Evolutionary conservation across 2,888 invertebrate species (phyloP).

Genomic region (Tipula vernalis): DNA sequence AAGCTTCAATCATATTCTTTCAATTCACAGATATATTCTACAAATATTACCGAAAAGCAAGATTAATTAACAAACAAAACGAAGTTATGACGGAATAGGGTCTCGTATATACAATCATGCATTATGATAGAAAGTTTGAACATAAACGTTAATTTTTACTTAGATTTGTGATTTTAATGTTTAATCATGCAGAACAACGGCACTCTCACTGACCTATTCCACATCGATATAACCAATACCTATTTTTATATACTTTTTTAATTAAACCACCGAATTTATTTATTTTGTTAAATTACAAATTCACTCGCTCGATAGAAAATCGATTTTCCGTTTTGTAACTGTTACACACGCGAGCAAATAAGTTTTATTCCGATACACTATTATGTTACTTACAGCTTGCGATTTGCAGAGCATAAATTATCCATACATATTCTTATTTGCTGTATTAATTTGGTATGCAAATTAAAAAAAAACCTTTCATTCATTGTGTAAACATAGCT

Average conservation of each 20-base stretch:
- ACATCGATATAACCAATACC: neutral
- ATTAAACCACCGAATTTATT: neutral
- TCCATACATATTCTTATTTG: neutral
- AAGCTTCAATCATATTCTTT: neutral
- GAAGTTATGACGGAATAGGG: neutral
- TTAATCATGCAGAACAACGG: neutral
- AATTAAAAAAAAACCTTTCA: neutral
- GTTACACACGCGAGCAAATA: neutral
- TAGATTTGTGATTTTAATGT: neutral
- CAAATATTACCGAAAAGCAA: neutral
- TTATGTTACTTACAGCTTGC: neutral
- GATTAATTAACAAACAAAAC: neutral
- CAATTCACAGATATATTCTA: neutral
- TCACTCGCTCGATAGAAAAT: neutral
- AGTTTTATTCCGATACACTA: neutral
- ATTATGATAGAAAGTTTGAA: neutral
- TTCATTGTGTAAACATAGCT: neutral
- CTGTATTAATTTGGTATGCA: neutral
- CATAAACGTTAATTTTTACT: neutral
- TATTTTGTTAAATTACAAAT: neutral
- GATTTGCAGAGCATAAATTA: neutral
- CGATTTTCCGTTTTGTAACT: neutral
- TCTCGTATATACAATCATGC: neutral
- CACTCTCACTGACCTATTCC: neutral
- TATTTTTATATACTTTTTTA: neutral